Evolutionary conservation across 2,797 vertebrate species (phyloP).

Genomic region (Clarias laeviceps): DNA sequence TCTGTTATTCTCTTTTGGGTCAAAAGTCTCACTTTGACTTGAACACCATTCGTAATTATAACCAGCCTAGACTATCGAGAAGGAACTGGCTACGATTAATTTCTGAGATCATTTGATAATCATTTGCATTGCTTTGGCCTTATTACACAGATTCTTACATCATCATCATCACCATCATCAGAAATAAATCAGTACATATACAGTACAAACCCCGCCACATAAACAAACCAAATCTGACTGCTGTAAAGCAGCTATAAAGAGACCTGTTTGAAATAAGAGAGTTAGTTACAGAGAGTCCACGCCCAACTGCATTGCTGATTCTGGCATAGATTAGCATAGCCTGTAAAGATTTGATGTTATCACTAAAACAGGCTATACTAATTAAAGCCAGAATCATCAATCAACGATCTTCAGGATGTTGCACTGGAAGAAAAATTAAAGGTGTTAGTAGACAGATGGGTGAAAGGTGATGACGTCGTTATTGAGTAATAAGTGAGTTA

Average conservation of each 20-base stretch:
- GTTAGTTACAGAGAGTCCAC: slow-evolving; percentile 32
- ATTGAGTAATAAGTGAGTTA: slow-evolving; percentile 2
- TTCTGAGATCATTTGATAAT: background rate
- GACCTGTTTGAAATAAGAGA: slow-evolving; percentile 6
- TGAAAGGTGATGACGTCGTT: background rate
- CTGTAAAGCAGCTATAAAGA: slow-evolving; percentile 7
- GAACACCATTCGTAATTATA: background rate
- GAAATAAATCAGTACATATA: slow-evolving; percentile 6
- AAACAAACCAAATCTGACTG: background rate
- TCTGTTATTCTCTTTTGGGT: no score
- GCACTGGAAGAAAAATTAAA: slow-evolving; percentile 55
- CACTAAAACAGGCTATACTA: slow-evolving; percentile 78
- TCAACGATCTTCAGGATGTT: slow-evolving; percentile 57
- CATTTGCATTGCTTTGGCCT: background rate
- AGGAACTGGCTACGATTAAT: background rate
- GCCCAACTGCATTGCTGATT: slow-evolving; percentile 74
- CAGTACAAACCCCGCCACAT: background rate
- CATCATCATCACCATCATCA: background rate
- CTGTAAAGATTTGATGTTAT: slow-evolving; percentile 85
- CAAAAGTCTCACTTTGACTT: no score
- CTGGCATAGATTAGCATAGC: slow-evolving; percentile 88
- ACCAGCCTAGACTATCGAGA: background rate
- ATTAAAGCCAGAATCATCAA: slow-evolving; percentile 77
- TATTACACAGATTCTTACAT: background rate
- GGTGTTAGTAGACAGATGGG: slow-evolving; percentile 42